Evolutionary conservation across 2,113 vertebrate genomes (phyloP).

Genomic region (Chunga burmeisteri): DNA sequence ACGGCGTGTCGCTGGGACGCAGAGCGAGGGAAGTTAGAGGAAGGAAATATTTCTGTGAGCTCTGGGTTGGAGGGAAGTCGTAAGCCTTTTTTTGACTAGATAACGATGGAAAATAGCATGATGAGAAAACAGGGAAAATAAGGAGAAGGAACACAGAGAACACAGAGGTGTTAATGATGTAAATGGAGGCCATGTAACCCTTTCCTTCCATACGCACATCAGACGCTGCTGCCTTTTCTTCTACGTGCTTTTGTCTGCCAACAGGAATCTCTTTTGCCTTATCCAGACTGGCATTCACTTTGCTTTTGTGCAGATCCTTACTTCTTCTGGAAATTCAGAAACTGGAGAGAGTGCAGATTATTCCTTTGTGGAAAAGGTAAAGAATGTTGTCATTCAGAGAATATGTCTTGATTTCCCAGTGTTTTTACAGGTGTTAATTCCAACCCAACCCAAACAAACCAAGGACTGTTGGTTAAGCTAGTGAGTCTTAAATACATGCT

Average conservation of each 20-base stretch:
- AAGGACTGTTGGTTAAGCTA: neutral
- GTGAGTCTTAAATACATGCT: neutral
- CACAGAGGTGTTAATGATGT: neutral
- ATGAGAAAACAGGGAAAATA: neutral
- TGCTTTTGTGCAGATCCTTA: conserved; percentile 13
- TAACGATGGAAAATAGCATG: neutral
- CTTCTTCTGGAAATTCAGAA: conserved; percentile 30
- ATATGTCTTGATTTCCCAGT: neutral
- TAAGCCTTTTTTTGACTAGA: neutral
- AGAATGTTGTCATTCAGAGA: neutral
- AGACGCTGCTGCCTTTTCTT: neutral
- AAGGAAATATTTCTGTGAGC: neutral
- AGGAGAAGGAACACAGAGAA: neutral
- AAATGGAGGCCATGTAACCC: neutral
- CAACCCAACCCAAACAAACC: neutral
- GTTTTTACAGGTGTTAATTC: neutral
- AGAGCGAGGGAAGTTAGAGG: neutral
- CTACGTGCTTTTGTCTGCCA: neutral
- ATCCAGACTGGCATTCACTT: neutral
- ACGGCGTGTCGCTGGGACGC: rapidly evolving
- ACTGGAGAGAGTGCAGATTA: neutral
- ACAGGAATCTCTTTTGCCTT: neutral
- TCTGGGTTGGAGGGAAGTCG: neutral
- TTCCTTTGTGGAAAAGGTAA: conserved; percentile 16
- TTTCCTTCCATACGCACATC: neutral